Conservation (phyloP, 2,113 vertebrate genomes). For the Hydrolagus affinis region DNA sequence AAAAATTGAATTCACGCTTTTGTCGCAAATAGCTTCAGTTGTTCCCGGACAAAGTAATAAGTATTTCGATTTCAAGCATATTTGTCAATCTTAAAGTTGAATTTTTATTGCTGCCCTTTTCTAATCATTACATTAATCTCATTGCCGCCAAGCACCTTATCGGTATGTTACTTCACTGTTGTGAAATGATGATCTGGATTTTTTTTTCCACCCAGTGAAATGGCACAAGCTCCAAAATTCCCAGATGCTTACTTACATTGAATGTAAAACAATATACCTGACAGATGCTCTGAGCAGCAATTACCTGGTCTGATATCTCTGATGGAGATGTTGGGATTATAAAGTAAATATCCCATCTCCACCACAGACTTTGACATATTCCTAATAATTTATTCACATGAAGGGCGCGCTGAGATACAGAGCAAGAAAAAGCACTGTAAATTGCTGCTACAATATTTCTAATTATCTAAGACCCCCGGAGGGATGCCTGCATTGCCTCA, state of each 20-base stretch:
- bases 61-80: not conserved
- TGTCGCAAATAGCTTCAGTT: too few species aligned
- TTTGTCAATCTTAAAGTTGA: not conserved
- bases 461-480: constrained; percentile 25
- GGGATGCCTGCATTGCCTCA: constrained; percentile 12
- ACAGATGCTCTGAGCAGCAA: not conserved
- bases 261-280: constrained; percentile 13
- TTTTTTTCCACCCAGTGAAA: not conserved
- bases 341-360: constrained; percentile 25
- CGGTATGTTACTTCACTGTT: not conserved
- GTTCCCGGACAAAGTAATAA: not conserved
- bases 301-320: not conserved
- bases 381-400: constrained; percentile 16
- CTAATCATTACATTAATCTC: not conserved
- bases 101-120: not conserved
- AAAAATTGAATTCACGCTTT: too few species aligned
- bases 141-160: not conserved
- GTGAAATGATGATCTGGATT: not conserved
- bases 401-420: constrained; percentile 3
- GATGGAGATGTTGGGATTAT: not conserved
- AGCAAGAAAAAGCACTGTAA: constrained; percentile 28
- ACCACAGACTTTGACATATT: not conserved
- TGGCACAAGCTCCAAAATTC: not conserved
- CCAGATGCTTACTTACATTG: not conserved
- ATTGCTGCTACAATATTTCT: constrained; percentile 24